These are phyloP conservation scores for Sigmodon hispidus DNA, from an alignment of 2,113 vertebrate genomes.

Conservation along the genomic window DNA sequence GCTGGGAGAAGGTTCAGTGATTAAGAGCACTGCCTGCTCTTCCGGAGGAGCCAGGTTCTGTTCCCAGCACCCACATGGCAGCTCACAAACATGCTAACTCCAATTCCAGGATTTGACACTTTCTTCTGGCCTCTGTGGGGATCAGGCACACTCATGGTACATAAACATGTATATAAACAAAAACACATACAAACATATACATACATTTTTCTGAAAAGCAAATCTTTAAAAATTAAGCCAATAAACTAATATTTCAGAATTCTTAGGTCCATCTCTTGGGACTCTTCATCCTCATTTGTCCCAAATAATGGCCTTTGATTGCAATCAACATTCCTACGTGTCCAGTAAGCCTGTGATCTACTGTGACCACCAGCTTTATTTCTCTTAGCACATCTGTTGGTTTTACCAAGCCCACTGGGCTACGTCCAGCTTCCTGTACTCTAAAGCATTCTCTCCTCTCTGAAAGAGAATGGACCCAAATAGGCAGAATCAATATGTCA, in stretches of 20 bases:
- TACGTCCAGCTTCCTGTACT: neutral
- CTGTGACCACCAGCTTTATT: neutral
- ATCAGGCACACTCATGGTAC: neutral
- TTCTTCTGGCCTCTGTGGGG: neutral
- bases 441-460: neutral
- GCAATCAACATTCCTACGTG: neutral
- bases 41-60: neutral
- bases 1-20: neutral
- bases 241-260: conserved; percentile 3
- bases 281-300: conserved; percentile 42
- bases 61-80: neutral
- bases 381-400: neutral
- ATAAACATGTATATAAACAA: neutral
- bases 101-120: neutral
- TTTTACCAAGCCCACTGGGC: neutral
- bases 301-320: conserved; percentile 56
- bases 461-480: neutral
- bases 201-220: neutral
- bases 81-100: neutral
- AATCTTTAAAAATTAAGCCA: neutral
- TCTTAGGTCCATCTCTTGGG: neutral
- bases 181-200: neutral
- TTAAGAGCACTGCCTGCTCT: neutral
- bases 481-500: neutral
- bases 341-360: conserved; percentile 1